Percentiles rank a stretch among this genome's conserved stretches.
Evolutionary conservation across 2,113 vertebrate species (phyloP).

Genomic region (Embiotoca jacksoni): DNA sequence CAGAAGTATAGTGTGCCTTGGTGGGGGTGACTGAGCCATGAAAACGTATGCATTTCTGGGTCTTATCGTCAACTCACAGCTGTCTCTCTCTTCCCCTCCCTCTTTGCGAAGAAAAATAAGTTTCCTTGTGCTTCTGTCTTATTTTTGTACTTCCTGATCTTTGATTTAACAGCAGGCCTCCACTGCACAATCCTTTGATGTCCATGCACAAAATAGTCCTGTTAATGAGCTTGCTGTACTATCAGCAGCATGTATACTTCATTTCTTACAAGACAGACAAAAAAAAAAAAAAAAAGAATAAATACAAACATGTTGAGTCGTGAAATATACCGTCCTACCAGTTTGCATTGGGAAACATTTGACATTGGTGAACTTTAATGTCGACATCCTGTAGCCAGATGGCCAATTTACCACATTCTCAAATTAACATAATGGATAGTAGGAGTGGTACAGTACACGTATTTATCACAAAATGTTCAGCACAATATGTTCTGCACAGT

Average conservation of each 20-base stretch:
- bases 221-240: constrained; percentile 50
- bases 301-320: constrained; percentile 19
- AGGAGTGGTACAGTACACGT: background rate
- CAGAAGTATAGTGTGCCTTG: constrained; percentile 44
- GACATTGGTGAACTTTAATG: background rate
- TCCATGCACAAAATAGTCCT: constrained; percentile 42
- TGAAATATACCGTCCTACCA: constrained; percentile 11
- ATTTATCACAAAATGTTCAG: background rate
- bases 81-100: constrained; percentile 39
- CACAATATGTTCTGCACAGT: no score
- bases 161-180: constrained; percentile 61
- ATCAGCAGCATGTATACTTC: constrained; percentile 23
- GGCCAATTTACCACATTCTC: background rate
- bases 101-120: constrained; percentile 18
- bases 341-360: background rate
- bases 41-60: constrained; percentile 74
- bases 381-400: background rate
- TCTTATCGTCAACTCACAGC: constrained; percentile 79
- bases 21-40: constrained; percentile 68
- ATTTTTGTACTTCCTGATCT: constrained; percentile 63
- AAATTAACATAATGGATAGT: background rate
- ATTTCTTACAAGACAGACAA: background rate
- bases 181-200: constrained; percentile 57
- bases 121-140: constrained; percentile 56
- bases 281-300: background rate